Conservation (phyloP, 2,888 invertebrate genomes). For the Erynnis tages region DNA sequence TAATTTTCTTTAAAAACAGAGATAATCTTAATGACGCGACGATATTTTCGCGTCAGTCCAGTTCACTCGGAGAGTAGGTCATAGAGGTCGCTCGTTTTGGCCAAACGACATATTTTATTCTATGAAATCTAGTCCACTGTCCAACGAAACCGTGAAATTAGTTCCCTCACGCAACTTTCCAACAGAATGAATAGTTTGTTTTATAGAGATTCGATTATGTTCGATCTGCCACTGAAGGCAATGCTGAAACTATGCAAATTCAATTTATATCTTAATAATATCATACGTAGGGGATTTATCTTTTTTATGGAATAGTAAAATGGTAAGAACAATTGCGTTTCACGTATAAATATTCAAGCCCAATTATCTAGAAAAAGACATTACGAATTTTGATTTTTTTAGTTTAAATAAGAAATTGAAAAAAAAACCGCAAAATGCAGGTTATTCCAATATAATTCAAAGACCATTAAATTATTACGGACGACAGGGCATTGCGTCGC, state of each 20-base stretch:
- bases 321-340: too few species aligned
- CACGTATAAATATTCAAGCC: too few species aligned
- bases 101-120: conserved; percentile 35
- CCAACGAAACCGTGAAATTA: conserved; percentile 38
- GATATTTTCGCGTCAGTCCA: conserved; percentile 16
- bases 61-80: conserved; percentile 24
- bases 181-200: conserved; percentile 37
- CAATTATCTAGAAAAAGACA: too few species aligned
- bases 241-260: conserved; percentile 28
- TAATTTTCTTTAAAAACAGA: conserved; percentile 17
- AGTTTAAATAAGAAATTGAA: too few species aligned
- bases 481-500: conserved; percentile 11
- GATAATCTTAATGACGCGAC: conserved; percentile 18
- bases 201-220: conserved; percentile 30
- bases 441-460: conserved; percentile 11
- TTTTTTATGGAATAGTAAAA: background rate
- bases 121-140: conserved; percentile 36
- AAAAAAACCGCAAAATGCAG: background rate
- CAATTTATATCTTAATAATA: too few species aligned
- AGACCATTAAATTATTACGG: conserved; percentile 22
- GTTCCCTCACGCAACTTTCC: conserved; percentile 41
- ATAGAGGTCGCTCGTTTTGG: conserved; percentile 30
- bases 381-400: too few species aligned
- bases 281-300: too few species aligned
- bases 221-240: conserved; percentile 35